Conservation (phyloP, 2,113 vertebrate species). For the Zingel zingel region DNA sequence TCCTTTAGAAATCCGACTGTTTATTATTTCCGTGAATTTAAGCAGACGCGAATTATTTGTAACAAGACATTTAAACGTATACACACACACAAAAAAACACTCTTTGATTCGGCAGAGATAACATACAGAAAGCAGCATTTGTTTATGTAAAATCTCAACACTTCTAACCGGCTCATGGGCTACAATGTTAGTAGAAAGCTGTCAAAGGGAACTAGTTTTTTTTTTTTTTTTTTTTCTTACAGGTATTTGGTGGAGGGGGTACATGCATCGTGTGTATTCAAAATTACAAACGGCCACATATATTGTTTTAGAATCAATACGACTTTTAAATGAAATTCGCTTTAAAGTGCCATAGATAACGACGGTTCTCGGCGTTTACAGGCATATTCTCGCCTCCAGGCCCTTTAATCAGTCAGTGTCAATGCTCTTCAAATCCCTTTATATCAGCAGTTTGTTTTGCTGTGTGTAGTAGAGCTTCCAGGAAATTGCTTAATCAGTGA, state of each 20-base stretch:
- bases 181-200: neutral
- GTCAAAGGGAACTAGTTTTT: no score
- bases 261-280: neutral
- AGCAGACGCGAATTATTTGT: fast-evolving
- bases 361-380: neutral
- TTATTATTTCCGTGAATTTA: neutral
- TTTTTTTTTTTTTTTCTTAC: no score
- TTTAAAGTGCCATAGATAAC: no score
- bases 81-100: fast-evolving
- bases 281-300: fast-evolving
- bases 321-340: neutral
- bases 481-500: slow-evolving; percentile 62
- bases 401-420: neutral
- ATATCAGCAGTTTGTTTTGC: slow-evolving; percentile 14
- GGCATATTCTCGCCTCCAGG: neutral
- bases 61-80: fast-evolving
- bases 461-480: neutral
- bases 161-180: no score
- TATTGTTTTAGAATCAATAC: neutral
- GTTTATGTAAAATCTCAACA: neutral
- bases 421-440: neutral
- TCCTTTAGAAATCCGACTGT: neutral
- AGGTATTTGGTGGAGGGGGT: neutral
- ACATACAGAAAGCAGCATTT: neutral
- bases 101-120: neutral